Evolutionary conservation across 2,797 vertebrate species (phyloP).

Genomic region (Scyliorhinus canicula): DNA sequence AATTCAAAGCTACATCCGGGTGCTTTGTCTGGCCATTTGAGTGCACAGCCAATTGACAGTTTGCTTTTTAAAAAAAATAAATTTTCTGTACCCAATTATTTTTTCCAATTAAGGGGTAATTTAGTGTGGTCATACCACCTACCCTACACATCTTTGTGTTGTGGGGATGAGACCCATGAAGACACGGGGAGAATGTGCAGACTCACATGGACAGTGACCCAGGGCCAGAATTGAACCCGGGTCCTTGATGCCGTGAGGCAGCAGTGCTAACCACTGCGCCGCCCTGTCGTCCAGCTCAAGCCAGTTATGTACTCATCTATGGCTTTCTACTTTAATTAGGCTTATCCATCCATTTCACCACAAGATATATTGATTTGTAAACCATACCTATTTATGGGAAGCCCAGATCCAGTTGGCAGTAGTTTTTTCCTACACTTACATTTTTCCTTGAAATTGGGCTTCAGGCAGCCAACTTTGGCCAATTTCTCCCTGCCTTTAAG

Average conservation of each 20-base stretch:
- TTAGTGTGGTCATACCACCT: no score
- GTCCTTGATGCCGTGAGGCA: no score
- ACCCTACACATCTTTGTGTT: no score
- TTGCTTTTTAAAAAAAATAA: no score
- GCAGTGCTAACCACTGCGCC: no score
- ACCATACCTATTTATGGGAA: not conserved
- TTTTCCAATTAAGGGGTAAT: no score
- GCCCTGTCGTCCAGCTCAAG: no score
- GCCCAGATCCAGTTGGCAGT: not conserved
- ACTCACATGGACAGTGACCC: no score
- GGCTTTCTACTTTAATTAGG: not conserved
- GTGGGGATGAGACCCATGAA: no score
- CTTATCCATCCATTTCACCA: not conserved
- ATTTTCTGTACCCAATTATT: no score
- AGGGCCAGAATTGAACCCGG: no score
- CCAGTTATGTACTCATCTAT: not conserved
- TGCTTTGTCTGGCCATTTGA: not conserved
- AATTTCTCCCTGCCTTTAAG: not conserved
- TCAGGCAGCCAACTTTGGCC: not conserved
- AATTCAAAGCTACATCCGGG: not conserved
- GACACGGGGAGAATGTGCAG: no score
- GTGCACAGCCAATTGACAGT: not conserved
- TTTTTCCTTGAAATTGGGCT: not conserved
- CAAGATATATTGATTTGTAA: not conserved
- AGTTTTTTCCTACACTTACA: not conserved